Base-by-base conservation (phyloP, 2,797 vertebrate species). In the Discoglossus pictus region DNA sequence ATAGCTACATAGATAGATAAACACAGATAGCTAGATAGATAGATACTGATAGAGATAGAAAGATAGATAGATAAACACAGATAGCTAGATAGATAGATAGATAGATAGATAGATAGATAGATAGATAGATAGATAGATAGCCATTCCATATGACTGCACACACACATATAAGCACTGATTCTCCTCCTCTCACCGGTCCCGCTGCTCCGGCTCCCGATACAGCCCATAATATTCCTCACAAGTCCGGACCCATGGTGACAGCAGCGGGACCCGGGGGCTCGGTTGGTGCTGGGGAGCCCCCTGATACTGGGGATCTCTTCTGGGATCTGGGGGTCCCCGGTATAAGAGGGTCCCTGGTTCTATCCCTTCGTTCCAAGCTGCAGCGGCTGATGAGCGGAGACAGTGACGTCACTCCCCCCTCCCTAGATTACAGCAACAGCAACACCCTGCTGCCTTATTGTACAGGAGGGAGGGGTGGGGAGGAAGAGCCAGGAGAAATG, bases 191-290 rank as follows among this genome's bases (percentile, higher is more conserved):
- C 68, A 64, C 52, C 68, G 61, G 60, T 71, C 68, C 68, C 68
- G 52, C 68, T 64, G 68, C 68, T 71, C 61, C 86, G 84, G 74
- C 68, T 64, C 53, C 87, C 87, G 74, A 88, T 75, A 74, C 84
- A 88, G 79, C 94, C 93, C 94, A 95, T 96, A 82, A 79, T 96
- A 82, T 80, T 88, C 80, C 72, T 71, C 50, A 62, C 34, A 59
- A 70, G 67, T 50, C 52, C 53, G 52, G 61, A 52, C 52, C 43
- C 68, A 64, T 64, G 44, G 38, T 42, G 39, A 16, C 44, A 43
- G 27, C 43, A 42, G 17, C 15, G 10, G 53, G 11, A 24, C 58
- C 16, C 18, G 21, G 16, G 40, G 17, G 52, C 35, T 12, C n/a
- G 43, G 6, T 2, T 2, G 20, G 20, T 4, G 15, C 11, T 6